These are phyloP conservation scores for Ptychoptera albimana DNA, from an alignment of 2,888 invertebrate genomes.

Conservation along the genomic window DNA sequence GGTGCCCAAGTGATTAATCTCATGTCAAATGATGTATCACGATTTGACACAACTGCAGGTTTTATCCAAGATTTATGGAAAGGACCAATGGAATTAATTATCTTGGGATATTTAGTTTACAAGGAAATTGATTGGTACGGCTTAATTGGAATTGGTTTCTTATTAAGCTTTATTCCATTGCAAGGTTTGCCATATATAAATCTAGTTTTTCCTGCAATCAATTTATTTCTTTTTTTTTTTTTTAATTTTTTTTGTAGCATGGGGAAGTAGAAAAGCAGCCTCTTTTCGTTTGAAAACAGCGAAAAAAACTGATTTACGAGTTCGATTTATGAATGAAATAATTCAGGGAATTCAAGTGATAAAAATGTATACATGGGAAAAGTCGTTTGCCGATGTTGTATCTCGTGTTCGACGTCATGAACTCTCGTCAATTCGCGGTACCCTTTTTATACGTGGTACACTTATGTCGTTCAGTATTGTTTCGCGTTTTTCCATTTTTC, in stretches of 20 bases:
- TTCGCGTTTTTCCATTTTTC: slow-evolving; percentile 53
- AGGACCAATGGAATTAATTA: slow-evolving; percentile 33
- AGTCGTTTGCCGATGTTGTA: slow-evolving; percentile 59
- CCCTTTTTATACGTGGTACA: slow-evolving; percentile 44
- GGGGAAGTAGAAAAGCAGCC: slow-evolving; percentile 35
- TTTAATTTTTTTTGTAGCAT: slow-evolving; percentile 28
- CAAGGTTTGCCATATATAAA: slow-evolving; percentile 39
- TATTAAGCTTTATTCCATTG: slow-evolving; percentile 36
- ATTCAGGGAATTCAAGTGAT: slow-evolving; percentile 78
- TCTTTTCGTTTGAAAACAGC: slow-evolving; percentile 44
- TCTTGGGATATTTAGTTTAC: slow-evolving; percentile 33
- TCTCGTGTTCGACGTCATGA: slow-evolving; percentile 35
- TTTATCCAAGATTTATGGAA: slow-evolving; percentile 39
- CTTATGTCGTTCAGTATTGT: slow-evolving; percentile 51
- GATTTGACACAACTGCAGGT: slow-evolving; percentile 36
- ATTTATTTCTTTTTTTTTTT: no score
- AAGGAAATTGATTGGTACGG: slow-evolving; percentile 25
- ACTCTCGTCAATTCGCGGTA: slow-evolving; percentile 32
- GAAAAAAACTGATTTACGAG: slow-evolving; percentile 61
- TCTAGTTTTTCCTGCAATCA: slow-evolving; percentile 30
- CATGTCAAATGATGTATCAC: slow-evolving; percentile 39
- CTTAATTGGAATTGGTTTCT: slow-evolving; percentile 33
- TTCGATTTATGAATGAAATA: slow-evolving; percentile 77
- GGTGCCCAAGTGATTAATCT: slow-evolving; percentile 41
- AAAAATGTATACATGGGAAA: slow-evolving; percentile 92